Conservation (phyloP, 2,797 vertebrate species). For the Ambastaia sidthimunki region DNA sequence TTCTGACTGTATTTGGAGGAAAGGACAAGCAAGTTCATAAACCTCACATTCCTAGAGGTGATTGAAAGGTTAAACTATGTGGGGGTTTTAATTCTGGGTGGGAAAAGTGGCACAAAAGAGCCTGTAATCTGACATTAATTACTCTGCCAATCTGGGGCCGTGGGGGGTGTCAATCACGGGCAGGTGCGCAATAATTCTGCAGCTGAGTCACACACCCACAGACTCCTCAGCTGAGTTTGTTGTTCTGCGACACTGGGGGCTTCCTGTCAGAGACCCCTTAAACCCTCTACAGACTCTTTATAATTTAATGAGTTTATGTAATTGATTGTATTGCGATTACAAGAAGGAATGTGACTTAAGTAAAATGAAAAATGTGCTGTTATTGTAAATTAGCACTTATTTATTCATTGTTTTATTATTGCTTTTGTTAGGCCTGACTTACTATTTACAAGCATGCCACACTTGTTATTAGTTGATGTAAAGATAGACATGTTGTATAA, state of each 20-base stretch:
- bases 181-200: conserved; percentile 46
- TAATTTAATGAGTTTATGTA: not conserved
- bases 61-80: conserved; percentile 50
- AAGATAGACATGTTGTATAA: not conserved
- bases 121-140: conserved; percentile 57
- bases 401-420: not conserved
- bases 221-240: conserved; percentile 40
- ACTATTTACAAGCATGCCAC: not conserved
- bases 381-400: not conserved
- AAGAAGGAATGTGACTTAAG: not conserved
- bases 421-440: not conserved
- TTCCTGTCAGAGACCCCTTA: conserved; percentile 8
- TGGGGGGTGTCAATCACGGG: conserved; percentile 53
- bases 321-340: not conserved
- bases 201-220: conserved; percentile 36
- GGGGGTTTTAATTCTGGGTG: conserved; percentile 49
- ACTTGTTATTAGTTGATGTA: not conserved
- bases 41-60: conserved; percentile 32
- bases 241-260: conserved; percentile 24
- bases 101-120: conserved; percentile 56
- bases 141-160: conserved; percentile 43
- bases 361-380: not conserved
- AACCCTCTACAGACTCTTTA: not conserved
- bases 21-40: conserved; percentile 21
- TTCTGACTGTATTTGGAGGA: conserved; percentile 4